A percentile compares a stretch with the other conserved stretches of the same genome.
Conservation (phyloP, 2,888 invertebrate genomes). For the Rapana venosa region DNA sequence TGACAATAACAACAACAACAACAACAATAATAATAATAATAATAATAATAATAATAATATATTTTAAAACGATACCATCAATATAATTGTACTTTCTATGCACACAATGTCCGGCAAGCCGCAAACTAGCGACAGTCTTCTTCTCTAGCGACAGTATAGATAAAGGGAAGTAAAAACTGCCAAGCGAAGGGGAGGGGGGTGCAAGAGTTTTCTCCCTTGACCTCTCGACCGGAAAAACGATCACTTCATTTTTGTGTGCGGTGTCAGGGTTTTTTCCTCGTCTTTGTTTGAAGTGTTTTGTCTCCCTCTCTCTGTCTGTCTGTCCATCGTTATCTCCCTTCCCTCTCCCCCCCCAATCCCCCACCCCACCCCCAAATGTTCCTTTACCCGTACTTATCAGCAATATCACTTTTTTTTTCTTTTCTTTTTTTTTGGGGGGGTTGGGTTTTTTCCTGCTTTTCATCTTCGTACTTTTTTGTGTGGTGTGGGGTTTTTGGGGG, state of each 20-base stretch:
- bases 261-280: neutral
- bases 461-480: too few relatives aligned
- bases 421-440: too few relatives aligned
- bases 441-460: too few relatives aligned
- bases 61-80: neutral
- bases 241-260: neutral
- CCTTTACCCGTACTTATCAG: neutral
- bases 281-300: neutral
- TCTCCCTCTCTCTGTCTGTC: constrained; percentile 11
- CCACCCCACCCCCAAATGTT: neutral
- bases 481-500: too few relatives aligned
- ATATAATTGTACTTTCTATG: neutral
- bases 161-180: neutral
- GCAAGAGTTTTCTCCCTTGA: too few relatives aligned
- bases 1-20: neutral
- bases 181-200: neutral
- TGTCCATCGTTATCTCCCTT: neutral
- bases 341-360: neutral
- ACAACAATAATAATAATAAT: neutral
- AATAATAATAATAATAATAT: neutral
- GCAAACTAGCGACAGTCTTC: neutral
- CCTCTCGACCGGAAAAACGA: neutral
- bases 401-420: neutral
- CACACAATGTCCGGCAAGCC: neutral
- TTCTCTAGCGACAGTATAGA: too few relatives aligned